Evolutionary conservation across 2,113 vertebrate genomes (phyloP).

Genomic region (Cavia porcellus): DNA sequence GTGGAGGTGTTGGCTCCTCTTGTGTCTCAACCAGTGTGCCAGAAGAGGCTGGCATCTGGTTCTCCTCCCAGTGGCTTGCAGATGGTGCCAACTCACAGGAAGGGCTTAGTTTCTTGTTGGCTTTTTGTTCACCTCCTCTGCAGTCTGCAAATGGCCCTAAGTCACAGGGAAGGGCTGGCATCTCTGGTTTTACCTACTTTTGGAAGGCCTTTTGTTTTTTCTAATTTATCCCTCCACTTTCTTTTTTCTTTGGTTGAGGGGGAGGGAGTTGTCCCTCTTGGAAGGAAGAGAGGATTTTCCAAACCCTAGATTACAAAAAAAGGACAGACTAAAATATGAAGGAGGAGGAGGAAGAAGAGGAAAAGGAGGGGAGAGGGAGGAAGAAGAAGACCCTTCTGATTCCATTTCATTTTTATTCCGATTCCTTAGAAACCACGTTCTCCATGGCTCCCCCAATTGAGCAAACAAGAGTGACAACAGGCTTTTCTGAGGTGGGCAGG

Average conservation of each 20-base stretch:
- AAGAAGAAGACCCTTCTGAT: background rate
- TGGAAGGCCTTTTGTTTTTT: background rate
- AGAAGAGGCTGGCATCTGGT: too few species aligned
- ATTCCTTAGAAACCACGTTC: background rate
- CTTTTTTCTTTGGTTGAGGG: background rate
- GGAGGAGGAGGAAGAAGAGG: background rate
- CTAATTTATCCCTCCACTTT: background rate
- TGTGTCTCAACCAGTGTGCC: too few species aligned
- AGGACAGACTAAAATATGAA: background rate
- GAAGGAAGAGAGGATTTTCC: background rate
- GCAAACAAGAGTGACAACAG: slow-evolving; percentile 56
- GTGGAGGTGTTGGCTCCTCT: too few species aligned
- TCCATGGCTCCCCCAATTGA: slow-evolving; percentile 6
- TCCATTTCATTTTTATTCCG: slow-evolving; percentile 26
- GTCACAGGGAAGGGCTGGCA: too few species aligned
- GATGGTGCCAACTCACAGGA: too few species aligned
- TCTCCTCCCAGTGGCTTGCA: too few species aligned
- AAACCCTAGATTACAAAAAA: background rate
- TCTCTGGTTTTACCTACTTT: background rate
- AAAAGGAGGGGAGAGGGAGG: too few species aligned
- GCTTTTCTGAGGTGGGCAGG: background rate
- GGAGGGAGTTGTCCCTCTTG: too few species aligned
- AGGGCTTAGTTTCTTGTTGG: too few species aligned
- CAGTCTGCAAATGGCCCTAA: too few species aligned
- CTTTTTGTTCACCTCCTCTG: too few species aligned